Evolutionary conservation across 2,888 invertebrate species (phyloP).

Genomic region (Calephelis perditalis): DNA sequence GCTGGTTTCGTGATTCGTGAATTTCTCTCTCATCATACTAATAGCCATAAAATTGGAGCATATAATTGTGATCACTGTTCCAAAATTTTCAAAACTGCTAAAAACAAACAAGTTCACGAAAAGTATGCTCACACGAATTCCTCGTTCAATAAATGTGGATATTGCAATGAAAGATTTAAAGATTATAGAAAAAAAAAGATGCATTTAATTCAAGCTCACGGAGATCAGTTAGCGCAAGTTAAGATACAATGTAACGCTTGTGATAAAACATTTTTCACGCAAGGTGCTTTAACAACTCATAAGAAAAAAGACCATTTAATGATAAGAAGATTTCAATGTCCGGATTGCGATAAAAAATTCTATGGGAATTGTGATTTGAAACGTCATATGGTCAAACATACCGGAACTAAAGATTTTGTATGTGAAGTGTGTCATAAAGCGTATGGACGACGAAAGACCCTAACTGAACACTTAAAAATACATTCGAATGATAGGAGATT

Average conservation of each 20-base stretch:
- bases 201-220: conserved; percentile 33
- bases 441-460: conserved; percentile 38
- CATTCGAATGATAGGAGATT: conserved; percentile 38
- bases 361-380: conserved; percentile 44
- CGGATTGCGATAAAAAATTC: conserved; percentile 31
- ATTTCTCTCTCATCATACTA: conserved; percentile 45
- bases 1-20: conserved; percentile 51
- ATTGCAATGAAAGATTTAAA: conserved; percentile 51
- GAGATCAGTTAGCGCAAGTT: conserved; percentile 20
- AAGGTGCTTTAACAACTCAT: conserved; percentile 41
- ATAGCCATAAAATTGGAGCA: conserved; percentile 46
- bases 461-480: conserved; percentile 41
- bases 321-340: conserved; percentile 28
- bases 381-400: conserved; percentile 49
- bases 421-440: conserved; percentile 53
- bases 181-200: conserved; percentile 34
- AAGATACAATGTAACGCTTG: conserved; percentile 45
- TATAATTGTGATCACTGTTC: conserved; percentile 55
- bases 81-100: conserved; percentile 62
- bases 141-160: conserved; percentile 39
- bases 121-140: conserved; percentile 28
- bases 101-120: conserved; percentile 28
- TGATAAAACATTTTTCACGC: conserved; percentile 40
- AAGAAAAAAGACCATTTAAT: conserved; percentile 48
- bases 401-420: conserved; percentile 37